Evolutionary conservation across 1,140 invertebrate genomes (phyloP), one percentile per base, ranked within the genome.

Genomic region (Ceratosolen solmsi): DNA sequence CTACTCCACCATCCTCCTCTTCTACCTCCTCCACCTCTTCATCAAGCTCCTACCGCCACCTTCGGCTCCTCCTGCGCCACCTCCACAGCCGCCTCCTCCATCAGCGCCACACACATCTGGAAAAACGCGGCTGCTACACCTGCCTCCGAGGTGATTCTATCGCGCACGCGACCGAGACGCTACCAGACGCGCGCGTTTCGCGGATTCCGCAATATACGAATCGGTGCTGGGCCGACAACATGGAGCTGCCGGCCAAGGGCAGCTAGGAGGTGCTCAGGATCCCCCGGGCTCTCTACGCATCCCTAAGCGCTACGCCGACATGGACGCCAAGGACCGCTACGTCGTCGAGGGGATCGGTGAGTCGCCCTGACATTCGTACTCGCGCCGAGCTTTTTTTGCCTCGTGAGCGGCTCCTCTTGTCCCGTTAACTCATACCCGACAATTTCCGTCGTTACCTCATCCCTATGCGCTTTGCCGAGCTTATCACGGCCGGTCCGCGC

Each of bases 251-350:
- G 13, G 51, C 11, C 51, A 22, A 54, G 51, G 51, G 51, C 51
- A 54, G 51, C 51, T 54, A 54, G 51, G 20, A 54, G 5, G 17
- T 15, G 51, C 3, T 20, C 11, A 11, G 20, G 51, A 5, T 22
- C 13, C 51, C 3, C 3, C 11, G 3, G 20, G 51, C 51, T 22
- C 13, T 15, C 3, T 20, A 5, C 51, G 9, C 51, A 20, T 20
- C 51, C 51, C 51, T 22, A 54, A 22, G 17, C 20, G 5, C 51
- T 54, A 89, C 63, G 83, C 86, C 11, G 86, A 87, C 79, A 90
- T 91, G 89, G 89, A 89, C 82, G 85, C 88, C 9, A 91, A 89
- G 84, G 87, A 91, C 86, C 88, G 85, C 56, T 91, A 91, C 82
- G 85, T 90, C 73, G 86, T 91, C 56, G 88, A 89, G 30, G 87